Evolutionary conservation across 2,797 vertebrate genomes (phyloP), one percentile per base, ranked within the genome.

Genomic region (Pygocentrus nattereri): DNA sequence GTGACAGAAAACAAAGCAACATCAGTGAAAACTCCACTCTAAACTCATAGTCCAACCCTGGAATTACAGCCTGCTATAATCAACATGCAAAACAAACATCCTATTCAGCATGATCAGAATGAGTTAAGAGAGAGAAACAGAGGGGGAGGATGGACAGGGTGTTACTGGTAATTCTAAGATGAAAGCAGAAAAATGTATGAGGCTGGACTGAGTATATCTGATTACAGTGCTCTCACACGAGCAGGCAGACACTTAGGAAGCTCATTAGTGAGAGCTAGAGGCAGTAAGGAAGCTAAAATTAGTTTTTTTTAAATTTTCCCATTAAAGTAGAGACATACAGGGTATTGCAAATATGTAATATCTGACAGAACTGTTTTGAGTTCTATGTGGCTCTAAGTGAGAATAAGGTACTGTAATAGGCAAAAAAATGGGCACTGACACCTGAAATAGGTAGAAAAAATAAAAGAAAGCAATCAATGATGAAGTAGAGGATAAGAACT

Each of bases 1-100:
- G 95, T 87, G 92, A 91, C 49, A 90, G 90, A 89, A 81, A 81
- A 87, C 82, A 88, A 68, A 85, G 81, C 81, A 50, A 50, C 38
- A 50, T 91, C 87, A 92, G 76, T 85, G 78, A 71, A 21, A 64
- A 1, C 68, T 31, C 41, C 74, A 13, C 34, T 41, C 58, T 30
- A 34, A n/a, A n/a, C n/a, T n/a, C n/a, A n/a, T n/a, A n/a, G n/a
- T n/a, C n/a, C 34, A 34, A 34, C 18, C 8, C 13, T 21, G 49
- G 2, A 10, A 84, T 30, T 67, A 73, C 47, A 74, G 30, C n/a
- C 23, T 34, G 8, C 38, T 68, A 41, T 30, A 31, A 38, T 23
- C 67, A 47, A 70, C 44, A 70, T 23, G 12, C 19, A 75, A 23
- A 18, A 52, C 47, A 64, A n/a, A n/a, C 21, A 75, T 19, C 78